A percentile compares a stretch with the other conserved stretches of the same genome.
These are phyloP conservation scores for Phalacrocorax brasilianus DNA, from an alignment of 2,113 vertebrate genomes.

Conservation along the genomic window DNA sequence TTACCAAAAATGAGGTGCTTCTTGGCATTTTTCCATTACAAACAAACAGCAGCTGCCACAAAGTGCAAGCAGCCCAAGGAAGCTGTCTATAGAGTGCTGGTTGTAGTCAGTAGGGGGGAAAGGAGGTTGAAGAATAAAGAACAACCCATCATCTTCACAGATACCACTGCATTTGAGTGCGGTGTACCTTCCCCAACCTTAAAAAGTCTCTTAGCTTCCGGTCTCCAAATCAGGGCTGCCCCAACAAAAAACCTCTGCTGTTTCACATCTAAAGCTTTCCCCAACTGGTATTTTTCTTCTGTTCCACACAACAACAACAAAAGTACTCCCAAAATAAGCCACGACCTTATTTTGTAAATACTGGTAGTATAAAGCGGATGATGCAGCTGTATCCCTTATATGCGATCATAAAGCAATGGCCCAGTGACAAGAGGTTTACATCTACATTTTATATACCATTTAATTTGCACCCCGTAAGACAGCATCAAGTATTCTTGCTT, in stretches of 20 bases:
- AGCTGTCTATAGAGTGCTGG: neutral
- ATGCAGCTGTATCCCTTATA: neutral
- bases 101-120: rapidly evolving
- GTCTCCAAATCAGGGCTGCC: neutral
- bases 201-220: neutral
- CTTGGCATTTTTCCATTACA: neutral
- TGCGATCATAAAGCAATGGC: rapidly evolving
- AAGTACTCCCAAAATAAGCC: neutral
- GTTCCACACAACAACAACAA: neutral
- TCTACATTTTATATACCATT: neutral
- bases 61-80: neutral
- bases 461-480: neutral
- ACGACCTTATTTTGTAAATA: neutral
- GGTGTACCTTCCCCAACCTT: rapidly evolving
- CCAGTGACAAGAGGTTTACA: neutral
- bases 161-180: neutral
- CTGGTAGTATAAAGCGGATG: neutral
- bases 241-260: neutral
- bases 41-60: neutral
- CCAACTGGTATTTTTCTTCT: neutral
- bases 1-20: neutral
- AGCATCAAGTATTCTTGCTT: no score
- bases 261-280: neutral
- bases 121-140: neutral
- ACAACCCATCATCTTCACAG: neutral